Evolutionary conservation across 2,888 invertebrate species (phyloP), one percentile per base, ranked within the genome.

Genomic region (Eledona agricola): DNA sequence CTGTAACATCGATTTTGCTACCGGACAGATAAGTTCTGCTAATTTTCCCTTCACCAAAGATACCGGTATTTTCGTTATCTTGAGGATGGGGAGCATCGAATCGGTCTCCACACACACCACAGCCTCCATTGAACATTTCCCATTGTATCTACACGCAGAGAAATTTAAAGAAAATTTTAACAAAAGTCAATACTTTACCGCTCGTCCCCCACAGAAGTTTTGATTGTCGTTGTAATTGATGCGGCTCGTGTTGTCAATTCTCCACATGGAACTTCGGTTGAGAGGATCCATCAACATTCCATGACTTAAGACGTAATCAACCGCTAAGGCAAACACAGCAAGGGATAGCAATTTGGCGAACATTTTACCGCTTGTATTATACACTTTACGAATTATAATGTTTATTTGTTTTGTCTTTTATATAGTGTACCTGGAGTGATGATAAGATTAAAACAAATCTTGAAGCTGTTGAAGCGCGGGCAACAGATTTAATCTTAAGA

Each of bases 221-320:
- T 73, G 70, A 54, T 78, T 77, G 58, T 82, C 81, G 23, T 78
- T 66, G 59, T 77, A 81, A 66, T 81, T 80, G 1, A 60, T 54
- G 1, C 79, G 78, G 4, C 74, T 74, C 2, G 64, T 46, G 40
- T 69, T 74, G 7, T 77, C 75, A 31, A 70, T 70, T 26, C 80
- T 69, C 79, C 80, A 81, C 7, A 79, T 72, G 20, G 79, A 78
- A 28, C 59, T 77, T 29, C 81, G 71, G 47, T 77, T 77, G 1
- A 79, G 75, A 2, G 81, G 81, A 28, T 79, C 75, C 63, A 77
- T 57, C 60, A 81, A 60, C 73, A 77, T 77, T 1, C 80, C 81
- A 66, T 81, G 81, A 1, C 76, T n/a, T n/a, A n/a, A n/a, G n/a
- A n/a, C n/a, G n/a, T n/a, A n/a, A n/a, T n/a, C n/a, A n/a, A n/a